Base-by-base conservation (phyloP, 2,113 vertebrate genomes). In the Paraplagusia blochii region DNA sequence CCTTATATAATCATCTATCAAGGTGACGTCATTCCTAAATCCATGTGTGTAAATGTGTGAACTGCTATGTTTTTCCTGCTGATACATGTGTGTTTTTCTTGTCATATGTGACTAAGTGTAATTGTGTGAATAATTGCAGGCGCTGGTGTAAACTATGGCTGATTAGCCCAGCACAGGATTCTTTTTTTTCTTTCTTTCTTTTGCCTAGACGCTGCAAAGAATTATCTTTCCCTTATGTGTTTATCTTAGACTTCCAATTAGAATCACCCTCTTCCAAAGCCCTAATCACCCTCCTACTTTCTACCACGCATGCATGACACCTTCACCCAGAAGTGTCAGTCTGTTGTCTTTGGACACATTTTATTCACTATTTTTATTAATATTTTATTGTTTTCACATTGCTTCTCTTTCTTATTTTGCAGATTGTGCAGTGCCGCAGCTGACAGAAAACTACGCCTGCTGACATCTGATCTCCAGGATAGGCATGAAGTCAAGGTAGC, bases 341-440 rank as follows among this genome's bases (percentile, higher is more conserved):
- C 60, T 43, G 3, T 51, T 4, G 22, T 29, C 22, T 29, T 29
- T 29, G 22, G 22, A 29, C 6, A 6, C 6, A 4, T 29, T 29
- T 29, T 29, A 4, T 29, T 29, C 6, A n/a, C n/a, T n/a, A n/a
- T 29, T 74, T 76, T 72, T 60, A 44, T 70, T 72, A 54, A 63
- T 63, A 36, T 53, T 44, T 44, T 46, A 69, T 52, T 66, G 53
- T 72, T 80, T 82, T 73, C 7, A 29, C 19, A 51, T 53, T 19
- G 57, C 62, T 34, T 13, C 79, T 52, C 63, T 72, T 44, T 56
- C 19, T 34, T 33, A 44, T 44, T 38, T 44, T 65, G 11, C 81
- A 99, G 97, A 76, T 93, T 99, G 85, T 97, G 95, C 87, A 97
- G 95, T 13, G 95, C 95, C 0, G 93, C 93, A 51, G 88, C 93